These are phyloP conservation scores for Drosophila lowei DNA, from an alignment of 1,140 invertebrate species.

Conservation along the genomic window DNA sequence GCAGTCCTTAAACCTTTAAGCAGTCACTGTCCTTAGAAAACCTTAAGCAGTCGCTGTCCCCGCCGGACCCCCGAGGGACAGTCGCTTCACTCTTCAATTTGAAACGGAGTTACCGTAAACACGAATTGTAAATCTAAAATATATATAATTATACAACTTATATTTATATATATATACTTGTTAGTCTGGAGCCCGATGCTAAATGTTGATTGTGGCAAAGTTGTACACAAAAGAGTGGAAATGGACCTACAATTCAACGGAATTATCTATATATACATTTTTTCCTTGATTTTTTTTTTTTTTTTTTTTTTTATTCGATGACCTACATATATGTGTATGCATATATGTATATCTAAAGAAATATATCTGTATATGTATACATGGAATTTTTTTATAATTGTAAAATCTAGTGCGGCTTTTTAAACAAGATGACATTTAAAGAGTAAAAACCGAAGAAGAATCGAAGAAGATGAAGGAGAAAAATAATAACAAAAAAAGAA, in stretches of 20 bases:
- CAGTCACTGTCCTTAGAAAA: too few relatives aligned
- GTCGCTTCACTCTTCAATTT: too few relatives aligned
- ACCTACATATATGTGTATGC: slow-evolving; percentile 51
- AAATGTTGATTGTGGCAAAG: slow-evolving; percentile 23
- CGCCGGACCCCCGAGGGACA: too few relatives aligned
- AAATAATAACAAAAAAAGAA: slow-evolving; percentile 26
- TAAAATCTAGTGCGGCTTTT: slow-evolving; percentile 75
- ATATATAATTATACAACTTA: slow-evolving; percentile 25
- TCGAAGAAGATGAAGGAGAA: slow-evolving; percentile 21
- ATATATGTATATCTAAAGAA: slow-evolving; percentile 35
- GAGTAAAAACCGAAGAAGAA: slow-evolving; percentile 27
- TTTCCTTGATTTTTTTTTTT: slow-evolving; percentile 35
- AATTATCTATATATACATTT: slow-evolving; percentile 49
- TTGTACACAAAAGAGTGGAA: neutral
- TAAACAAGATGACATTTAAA: slow-evolving; percentile 40
- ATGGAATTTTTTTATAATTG: slow-evolving; percentile 66
- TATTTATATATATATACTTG: slow-evolving; percentile 52
- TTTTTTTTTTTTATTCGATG: slow-evolving; percentile 63
- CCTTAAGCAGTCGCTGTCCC: too few relatives aligned
- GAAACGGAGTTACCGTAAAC: slow-evolving; percentile 12
- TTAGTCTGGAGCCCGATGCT: slow-evolving; percentile 46
- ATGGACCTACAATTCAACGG: slow-evolving; percentile 34
- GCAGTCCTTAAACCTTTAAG: too few relatives aligned
- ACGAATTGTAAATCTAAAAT: slow-evolving; percentile 39
- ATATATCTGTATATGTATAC: slow-evolving; percentile 40